Evolutionary conservation across 1,140 invertebrate genomes (phyloP), one percentile per base, ranked within the genome.

Genomic region (Drosophila kohkoa): DNA sequence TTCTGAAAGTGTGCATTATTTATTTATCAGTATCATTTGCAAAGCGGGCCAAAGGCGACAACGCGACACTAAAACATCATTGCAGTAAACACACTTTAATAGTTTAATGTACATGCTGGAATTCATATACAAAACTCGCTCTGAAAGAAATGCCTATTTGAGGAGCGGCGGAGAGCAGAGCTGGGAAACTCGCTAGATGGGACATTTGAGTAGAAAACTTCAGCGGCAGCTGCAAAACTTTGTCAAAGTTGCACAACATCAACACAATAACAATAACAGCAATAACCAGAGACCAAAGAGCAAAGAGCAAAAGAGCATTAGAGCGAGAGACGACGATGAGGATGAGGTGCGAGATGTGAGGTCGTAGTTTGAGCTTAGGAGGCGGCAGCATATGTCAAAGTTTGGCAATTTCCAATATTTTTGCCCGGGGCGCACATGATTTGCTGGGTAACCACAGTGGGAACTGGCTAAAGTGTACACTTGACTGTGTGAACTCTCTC

Each of bases 371-470:
- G 54, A 69, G 49, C 28, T 46, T 64, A 46, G 65, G 20, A 46
- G 32, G 49, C 4, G 49, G 41, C 82, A 78, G 76, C 83, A 88
- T 81, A 88, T 88, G 83, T 83, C 83, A 81, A 88, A 88, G 70
- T 88, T 88, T 88, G 59, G 69, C 73, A 82, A 88, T 88, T 78
- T 88, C 64, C 71, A 80, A 80, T 79, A 78, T 65, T 74, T 73
- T 67, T 60, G 52, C 59, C 66, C 45, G 15, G 41, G 69, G 25
- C 41, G 52, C 64, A 73, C 78, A 85, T 69, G 78, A 78, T 81
- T 87, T 87, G 11, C 64, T 35, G 82, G 72, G 55, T 8, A 71
- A 79, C 75, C 71, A 49, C 76, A 76, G 49, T 4, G 59, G 41
- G 65, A 54, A 32, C 28, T 15, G 28, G 48, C 52, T 71, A 38